A percentile compares a stretch with the other conserved stretches of the same genome.
These are phyloP conservation scores for Strix uralensis DNA, from an alignment of 2,113 vertebrate genomes.

Conservation along the genomic window DNA sequence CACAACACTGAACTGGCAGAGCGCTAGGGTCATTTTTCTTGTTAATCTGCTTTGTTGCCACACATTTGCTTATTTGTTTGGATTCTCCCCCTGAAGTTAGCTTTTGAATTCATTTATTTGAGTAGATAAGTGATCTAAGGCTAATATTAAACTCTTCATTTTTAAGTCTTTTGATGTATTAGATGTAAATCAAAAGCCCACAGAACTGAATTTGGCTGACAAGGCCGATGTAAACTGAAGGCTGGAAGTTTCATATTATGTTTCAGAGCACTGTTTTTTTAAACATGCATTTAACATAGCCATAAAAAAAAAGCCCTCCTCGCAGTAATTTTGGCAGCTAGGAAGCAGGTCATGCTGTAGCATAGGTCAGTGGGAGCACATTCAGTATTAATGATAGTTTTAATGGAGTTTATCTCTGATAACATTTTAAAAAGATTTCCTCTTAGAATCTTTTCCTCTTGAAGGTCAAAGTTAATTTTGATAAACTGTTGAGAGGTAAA, in stretches of 20 bases:
- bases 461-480: background rate
- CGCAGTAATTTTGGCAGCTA: background rate
- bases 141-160: background rate
- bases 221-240: background rate
- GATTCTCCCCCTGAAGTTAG: background rate
- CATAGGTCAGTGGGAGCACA: background rate
- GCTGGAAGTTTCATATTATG: background rate
- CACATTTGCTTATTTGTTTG: background rate
- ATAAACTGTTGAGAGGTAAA: background rate
- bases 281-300: background rate
- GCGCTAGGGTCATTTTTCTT: background rate
- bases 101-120: background rate
- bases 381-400: background rate
- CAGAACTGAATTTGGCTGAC: background rate
- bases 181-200: background rate
- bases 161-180: background rate
- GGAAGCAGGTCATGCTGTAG: background rate
- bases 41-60: background rate
- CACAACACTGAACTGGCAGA: background rate
- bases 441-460: background rate
- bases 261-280: background rate
- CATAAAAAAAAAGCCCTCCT: background rate
- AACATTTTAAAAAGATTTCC: background rate
- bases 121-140: background rate
- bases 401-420: background rate